These are phyloP conservation scores for Papilio polytes DNA, from an alignment of 1,140 invertebrate species.

Conservation along the genomic window DNA sequence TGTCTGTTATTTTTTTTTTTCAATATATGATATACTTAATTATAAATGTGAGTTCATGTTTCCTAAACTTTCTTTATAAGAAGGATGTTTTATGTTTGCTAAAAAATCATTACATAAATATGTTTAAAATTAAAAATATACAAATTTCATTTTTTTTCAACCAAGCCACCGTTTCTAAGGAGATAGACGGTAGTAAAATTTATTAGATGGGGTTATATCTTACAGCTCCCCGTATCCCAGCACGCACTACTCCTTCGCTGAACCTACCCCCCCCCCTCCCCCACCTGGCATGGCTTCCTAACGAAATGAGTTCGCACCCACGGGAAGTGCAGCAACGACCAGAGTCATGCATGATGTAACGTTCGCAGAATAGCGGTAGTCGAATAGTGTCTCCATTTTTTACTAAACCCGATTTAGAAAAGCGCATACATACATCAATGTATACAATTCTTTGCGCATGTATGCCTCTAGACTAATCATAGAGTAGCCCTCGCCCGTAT, in stretches of 20 bases:
- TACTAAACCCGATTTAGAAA: background rate
- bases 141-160: constrained; percentile 60
- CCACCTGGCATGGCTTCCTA: constrained; percentile 51
- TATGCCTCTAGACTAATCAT: no score
- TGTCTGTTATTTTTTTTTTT: no score
- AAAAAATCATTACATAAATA: background rate
- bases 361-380: constrained; percentile 37
- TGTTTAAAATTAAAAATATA: constrained; percentile 31
- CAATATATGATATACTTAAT: no score
- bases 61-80: no score
- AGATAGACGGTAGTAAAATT: constrained; percentile 48
- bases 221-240: constrained; percentile 39
- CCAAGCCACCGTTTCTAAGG: constrained; percentile 77
- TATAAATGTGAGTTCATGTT: no score
- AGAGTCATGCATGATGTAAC: constrained; percentile 43
- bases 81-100: no score
- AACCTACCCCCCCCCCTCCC: constrained; percentile 17
- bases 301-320: constrained; percentile 25
- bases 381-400: constrained; percentile 28
- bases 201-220: constrained; percentile 41
- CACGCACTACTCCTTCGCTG: constrained; percentile 28
- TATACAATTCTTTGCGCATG: background rate
- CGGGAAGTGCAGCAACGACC: constrained; percentile 14
- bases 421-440: background rate
- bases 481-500: no score